These are phyloP conservation scores for Rhagonycha fulva DNA, from an alignment of 2,888 invertebrate genomes.

Conservation along the genomic window DNA sequence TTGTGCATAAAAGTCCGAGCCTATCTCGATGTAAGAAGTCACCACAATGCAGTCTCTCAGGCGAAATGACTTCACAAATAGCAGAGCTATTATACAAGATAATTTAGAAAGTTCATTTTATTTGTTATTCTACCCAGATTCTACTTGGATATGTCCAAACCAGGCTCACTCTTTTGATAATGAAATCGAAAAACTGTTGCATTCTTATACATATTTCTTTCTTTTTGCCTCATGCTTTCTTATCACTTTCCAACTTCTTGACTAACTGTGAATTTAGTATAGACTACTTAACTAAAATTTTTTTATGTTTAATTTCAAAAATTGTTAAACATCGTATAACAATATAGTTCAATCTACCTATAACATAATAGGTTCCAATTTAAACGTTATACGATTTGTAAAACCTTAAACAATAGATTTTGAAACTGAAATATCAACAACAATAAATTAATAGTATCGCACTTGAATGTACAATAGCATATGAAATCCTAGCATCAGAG, in stretches of 20 bases:
- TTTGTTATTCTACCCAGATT: slow-evolving; percentile 29
- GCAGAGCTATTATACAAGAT: slow-evolving; percentile 45
- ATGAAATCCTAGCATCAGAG: slow-evolving; percentile 12
- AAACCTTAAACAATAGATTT: slow-evolving; percentile 14
- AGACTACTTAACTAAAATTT: no score
- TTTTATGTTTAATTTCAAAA: neutral
- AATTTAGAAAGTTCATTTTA: slow-evolving; percentile 37
- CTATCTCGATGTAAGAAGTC: slow-evolving; percentile 39
- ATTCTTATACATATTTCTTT: neutral
- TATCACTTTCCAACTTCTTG: neutral
- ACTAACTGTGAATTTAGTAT: neutral
- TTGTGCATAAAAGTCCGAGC: slow-evolving; percentile 51
- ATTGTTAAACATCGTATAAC: no score
- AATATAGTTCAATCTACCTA: neutral
- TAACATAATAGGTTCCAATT: neutral
- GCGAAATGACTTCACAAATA: slow-evolving; percentile 51
- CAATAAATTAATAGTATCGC: slow-evolving; percentile 29
- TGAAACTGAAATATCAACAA: slow-evolving; percentile 21
- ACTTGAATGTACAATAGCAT: slow-evolving; percentile 24
- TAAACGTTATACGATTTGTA: neutral
- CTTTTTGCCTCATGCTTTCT: neutral
- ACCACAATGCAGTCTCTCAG: slow-evolving; percentile 48
- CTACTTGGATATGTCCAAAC: slow-evolving; percentile 17
- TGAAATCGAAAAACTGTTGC: neutral
- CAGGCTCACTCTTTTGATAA: slow-evolving; percentile 1